Evolutionary conservation across 2,888 invertebrate genomes (phyloP).

Genomic region (Hypomecis atomaria): DNA sequence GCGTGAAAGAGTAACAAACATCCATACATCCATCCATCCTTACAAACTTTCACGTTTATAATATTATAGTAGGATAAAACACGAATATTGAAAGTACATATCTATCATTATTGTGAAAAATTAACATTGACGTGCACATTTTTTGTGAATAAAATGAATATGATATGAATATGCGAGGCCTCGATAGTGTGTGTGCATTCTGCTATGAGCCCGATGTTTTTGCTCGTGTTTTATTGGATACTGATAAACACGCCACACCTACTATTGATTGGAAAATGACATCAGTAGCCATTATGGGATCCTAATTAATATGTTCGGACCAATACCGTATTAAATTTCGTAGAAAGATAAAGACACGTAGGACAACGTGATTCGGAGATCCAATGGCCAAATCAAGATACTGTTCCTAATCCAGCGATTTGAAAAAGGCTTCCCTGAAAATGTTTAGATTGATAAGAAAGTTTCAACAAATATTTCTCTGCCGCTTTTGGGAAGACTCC

Average conservation of each 20-base stretch:
- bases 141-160: too few relatives aligned
- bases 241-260: conserved; percentile 40
- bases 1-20: too few relatives aligned
- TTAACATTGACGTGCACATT: too few relatives aligned
- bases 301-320: conserved; percentile 28
- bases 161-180: conserved; percentile 28
- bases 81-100: too few relatives aligned
- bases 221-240: conserved; percentile 37
- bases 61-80: too few relatives aligned
- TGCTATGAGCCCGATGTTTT: conserved; percentile 32
- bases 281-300: conserved; percentile 42
- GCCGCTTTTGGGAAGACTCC: conserved; percentile 19
- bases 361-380: too few relatives aligned
- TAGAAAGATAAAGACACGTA: not conserved
- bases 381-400: too few relatives aligned
- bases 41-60: too few relatives aligned
- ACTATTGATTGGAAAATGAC: conserved; percentile 48
- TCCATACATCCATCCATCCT: too few relatives aligned
- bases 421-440: conserved; percentile 13
- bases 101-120: too few relatives aligned
- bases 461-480: conserved; percentile 27
- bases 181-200: conserved; percentile 29
- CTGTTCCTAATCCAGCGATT: not conserved
- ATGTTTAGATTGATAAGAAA: conserved; percentile 21
- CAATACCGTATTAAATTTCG: conserved; percentile 12